phyloP scores from a whole-genome alignment of 2,888 invertebrate species.

The Hirtodrosophila alboralis region DNA sequence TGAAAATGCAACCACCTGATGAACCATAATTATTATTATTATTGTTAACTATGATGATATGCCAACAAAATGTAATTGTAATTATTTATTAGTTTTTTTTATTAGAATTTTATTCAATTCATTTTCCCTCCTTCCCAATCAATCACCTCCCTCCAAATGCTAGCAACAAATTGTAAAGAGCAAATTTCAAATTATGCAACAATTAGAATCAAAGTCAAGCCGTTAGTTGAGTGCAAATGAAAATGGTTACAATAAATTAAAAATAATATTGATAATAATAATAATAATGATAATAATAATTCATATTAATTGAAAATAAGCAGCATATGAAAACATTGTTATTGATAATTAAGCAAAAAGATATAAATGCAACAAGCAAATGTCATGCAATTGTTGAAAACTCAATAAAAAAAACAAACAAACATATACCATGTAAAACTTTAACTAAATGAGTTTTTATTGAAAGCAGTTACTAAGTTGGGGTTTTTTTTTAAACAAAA shows the following conservation, averaged over 20 bases:
- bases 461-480: too few species aligned
- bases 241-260: constrained; percentile 36
- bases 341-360: constrained; percentile 65
- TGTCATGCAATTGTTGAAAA: constrained; percentile 68
- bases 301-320: constrained; percentile 28
- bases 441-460: too few species aligned
- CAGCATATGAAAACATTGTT: constrained; percentile 53
- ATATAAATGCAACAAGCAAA: constrained; percentile 41
- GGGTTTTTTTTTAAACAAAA: too few species aligned
- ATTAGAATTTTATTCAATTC: constrained; percentile 22
- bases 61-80: constrained; percentile 51
- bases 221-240: constrained; percentile 60
- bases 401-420: constrained; percentile 66
- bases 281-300: constrained; percentile 35
- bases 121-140: not conserved
- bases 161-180: constrained; percentile 6
- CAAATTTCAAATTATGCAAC: constrained; percentile 14
- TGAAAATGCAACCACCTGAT: constrained; percentile 5
- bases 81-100: constrained; percentile 68
- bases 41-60: constrained; percentile 45
- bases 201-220: constrained; percentile 48
- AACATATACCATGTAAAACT: not conserved
- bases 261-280: constrained; percentile 24
- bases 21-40: constrained; percentile 46
- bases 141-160: too few species aligned